Percentiles rank a stretch among this genome's conserved stretches.
Conservation (phyloP, 1,140 invertebrate species). For the Drosophila seguyi region DNA sequence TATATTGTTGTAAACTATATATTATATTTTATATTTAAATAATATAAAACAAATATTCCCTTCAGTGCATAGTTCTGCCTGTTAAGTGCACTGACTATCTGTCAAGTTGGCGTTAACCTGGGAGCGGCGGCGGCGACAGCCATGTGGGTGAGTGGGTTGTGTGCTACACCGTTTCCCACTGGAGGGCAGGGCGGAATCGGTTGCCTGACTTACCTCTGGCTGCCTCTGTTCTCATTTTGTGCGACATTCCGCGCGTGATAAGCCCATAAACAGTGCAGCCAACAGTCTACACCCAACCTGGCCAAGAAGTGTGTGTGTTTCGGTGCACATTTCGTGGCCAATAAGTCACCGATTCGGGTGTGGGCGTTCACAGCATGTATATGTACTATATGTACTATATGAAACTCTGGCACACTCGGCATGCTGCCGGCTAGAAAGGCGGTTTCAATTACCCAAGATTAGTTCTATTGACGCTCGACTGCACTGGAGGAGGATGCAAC, state of each 20-base stretch:
- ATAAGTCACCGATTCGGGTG: constrained; percentile 44
- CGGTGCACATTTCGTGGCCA: constrained; percentile 47
- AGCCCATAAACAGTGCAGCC: constrained; percentile 49
- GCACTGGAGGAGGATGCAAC: constrained; percentile 37
- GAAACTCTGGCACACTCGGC: constrained; percentile 29
- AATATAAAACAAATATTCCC: not conserved
- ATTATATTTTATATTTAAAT: not conserved
- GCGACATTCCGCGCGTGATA: constrained; percentile 60
- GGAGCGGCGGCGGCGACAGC: constrained; percentile 46
- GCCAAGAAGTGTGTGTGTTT: constrained; percentile 30
- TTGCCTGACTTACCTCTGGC: constrained; percentile 25
- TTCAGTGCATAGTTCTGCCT: constrained; percentile 17
- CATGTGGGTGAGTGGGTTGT: constrained; percentile 41
- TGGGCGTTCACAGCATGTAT: constrained; percentile 4
- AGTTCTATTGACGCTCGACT: constrained; percentile 50
- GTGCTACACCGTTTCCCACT: not conserved
- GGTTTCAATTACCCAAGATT: constrained; percentile 60
- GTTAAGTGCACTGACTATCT: constrained; percentile 38
- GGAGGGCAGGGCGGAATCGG: constrained; percentile 7
- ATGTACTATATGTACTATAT: not conserved
- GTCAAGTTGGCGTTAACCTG: constrained; percentile 34
- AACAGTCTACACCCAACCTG: constrained; percentile 2
- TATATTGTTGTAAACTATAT: not conserved
- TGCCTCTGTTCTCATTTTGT: constrained; percentile 47
- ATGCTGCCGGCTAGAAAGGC: constrained; percentile 55